Evolutionary conservation across 2,113 vertebrate species (phyloP), one percentile per base, ranked within the genome.

Genomic region (Girardinichthys multiradiatus): DNA sequence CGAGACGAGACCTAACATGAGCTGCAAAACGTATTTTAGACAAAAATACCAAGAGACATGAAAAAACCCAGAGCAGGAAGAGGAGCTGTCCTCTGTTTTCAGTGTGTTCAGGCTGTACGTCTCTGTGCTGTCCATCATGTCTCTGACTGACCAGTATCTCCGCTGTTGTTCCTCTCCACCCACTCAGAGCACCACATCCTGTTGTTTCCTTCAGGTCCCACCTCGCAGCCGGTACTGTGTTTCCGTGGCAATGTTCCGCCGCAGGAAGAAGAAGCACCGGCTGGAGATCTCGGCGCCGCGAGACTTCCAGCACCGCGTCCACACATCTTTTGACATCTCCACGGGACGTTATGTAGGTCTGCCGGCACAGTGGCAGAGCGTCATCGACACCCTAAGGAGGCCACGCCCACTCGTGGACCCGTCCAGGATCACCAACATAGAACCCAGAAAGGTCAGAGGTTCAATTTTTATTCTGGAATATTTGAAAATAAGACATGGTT

Each of bases 341-440:
- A 93, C 94, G 19, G 96, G 95, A 33, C 95, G 93, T 68, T 98
- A 96, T 17, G 93, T 98, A 80, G 97, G 97, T 5, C 92, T 98
- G n/a, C 97, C 97, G 0, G 93, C 94, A 0, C 97, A 98, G 90
- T 98, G 97, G 97, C 96, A 98, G 85, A 97, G 97, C 26, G 90
- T 98, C 65, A 92, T 98, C 24, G 96, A 98, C 72, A 97, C 94
- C 0, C 89, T 96, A 68, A 91, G 91, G 79, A 95, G 97, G 30
- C 97, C 97, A 78, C 96, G 95, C 82, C 97, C 97, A 0, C 92
- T 98, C 85, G 96, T 98, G 35, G 96, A 98, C 85, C 95, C 96
- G 27, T 96, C 96, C 0, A 95, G 91, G 37, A 94, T 98, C 78
- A 98, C 97, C 0, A 87, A 91, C 67, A 91, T 97, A 65, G 93